phyloP scores from a whole-genome alignment of 2,113 vertebrate species.

The Panthera uncia region DNA sequence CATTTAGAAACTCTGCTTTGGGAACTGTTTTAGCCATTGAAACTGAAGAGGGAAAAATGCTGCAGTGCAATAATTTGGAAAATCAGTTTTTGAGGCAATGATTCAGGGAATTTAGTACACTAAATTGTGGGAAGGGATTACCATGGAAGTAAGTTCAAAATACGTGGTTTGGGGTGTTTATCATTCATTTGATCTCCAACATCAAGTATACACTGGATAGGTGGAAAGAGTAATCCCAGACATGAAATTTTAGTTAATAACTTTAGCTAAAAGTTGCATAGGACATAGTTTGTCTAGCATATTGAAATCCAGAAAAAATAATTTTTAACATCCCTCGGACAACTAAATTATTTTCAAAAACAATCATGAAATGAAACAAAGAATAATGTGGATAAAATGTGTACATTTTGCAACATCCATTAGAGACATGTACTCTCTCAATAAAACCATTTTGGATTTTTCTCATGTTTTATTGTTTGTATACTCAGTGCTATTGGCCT shows the following conservation, averaged over 20 bases:
- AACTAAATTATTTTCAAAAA: background rate
- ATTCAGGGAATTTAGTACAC: background rate
- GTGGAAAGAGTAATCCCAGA: background rate
- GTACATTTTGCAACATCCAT: background rate
- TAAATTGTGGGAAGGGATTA: background rate
- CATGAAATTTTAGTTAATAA: background rate
- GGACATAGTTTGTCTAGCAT: background rate
- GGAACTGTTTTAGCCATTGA: background rate
- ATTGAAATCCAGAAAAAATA: background rate
- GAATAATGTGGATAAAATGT: background rate
- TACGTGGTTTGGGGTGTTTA: background rate
- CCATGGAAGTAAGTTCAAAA: background rate
- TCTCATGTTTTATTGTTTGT: background rate
- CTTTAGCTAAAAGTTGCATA: background rate
- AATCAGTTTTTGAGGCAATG: background rate
- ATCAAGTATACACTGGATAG: background rate
- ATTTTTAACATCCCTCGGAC: background rate
- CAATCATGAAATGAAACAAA: background rate
- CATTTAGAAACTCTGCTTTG: background rate
- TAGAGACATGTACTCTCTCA: background rate
- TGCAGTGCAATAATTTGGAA: background rate
- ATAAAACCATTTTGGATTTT: background rate
- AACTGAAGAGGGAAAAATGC: background rate
- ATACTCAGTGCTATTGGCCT: background rate
- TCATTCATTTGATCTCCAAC: background rate